Evolutionary conservation across 2,888 invertebrate genomes (phyloP).

Genomic region (Tachina lurida): DNA sequence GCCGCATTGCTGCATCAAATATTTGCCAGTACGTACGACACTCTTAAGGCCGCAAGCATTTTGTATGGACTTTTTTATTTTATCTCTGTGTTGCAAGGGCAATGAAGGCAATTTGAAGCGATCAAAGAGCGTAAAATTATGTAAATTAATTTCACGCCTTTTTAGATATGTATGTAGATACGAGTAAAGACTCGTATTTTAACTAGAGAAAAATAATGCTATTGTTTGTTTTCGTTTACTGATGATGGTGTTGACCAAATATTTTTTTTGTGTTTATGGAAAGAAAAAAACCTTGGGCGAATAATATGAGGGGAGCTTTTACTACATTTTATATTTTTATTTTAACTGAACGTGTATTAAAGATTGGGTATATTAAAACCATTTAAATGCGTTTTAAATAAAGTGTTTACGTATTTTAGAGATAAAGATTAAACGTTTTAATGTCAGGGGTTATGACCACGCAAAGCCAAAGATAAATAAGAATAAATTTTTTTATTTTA

Average conservation of each 20-base stretch:
- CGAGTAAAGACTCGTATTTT: constrained; percentile 27
- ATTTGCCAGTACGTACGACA: constrained; percentile 41
- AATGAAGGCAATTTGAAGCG: constrained; percentile 78
- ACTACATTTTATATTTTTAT: constrained; percentile 6
- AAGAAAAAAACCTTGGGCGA: not conserved
- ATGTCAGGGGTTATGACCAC: constrained; percentile 49
- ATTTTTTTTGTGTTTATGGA: constrained; percentile 47
- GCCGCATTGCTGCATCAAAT: constrained; percentile 21
- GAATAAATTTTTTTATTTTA: not conserved
- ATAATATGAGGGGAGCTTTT: constrained; percentile 23
- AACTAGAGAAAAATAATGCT: constrained; percentile 23
- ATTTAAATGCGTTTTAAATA: constrained; percentile 62
- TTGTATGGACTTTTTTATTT: constrained; percentile 27
- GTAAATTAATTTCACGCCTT: constrained; percentile 84
- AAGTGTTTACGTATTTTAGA: constrained; percentile 63
- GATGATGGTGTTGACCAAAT: constrained; percentile 62
- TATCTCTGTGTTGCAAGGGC: constrained; percentile 53
- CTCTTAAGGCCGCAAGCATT: constrained; percentile 72
- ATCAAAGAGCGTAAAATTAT: constrained; percentile 83
- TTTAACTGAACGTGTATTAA: constrained; percentile 43
- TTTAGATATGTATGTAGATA: constrained; percentile 81
- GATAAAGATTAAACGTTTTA: constrained; percentile 60
- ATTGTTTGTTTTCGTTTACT: constrained; percentile 49
- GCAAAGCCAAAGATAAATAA: constrained; percentile 23
- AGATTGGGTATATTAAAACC: constrained; percentile 55